phyloP scores from a whole-genome alignment of 2,113 vertebrate species.

The Plestiodon gilberti region DNA sequence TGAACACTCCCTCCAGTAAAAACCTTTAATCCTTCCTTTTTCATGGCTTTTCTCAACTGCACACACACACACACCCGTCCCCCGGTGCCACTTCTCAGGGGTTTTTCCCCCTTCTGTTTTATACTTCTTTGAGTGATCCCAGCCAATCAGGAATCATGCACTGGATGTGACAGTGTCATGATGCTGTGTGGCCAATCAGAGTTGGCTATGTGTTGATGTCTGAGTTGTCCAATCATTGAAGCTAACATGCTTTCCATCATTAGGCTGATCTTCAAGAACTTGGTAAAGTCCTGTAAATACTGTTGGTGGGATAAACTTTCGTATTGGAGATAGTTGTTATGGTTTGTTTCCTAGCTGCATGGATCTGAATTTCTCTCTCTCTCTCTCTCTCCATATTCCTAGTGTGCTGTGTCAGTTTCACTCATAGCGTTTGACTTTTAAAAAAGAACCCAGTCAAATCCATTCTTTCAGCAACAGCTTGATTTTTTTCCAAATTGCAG shows the following conservation, averaged over 20 bases:
- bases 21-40: background rate
- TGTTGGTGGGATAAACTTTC: background rate
- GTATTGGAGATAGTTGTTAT: too few relatives aligned
- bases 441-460: background rate
- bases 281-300: too few relatives aligned
- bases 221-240: background rate
- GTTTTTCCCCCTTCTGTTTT: background rate
- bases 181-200: background rate
- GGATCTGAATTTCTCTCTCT: background rate
- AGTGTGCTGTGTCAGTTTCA: background rate
- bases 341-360: background rate
- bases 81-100: slow-evolving; percentile 24
- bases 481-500: background rate
- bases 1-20: background rate
- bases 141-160: background rate
- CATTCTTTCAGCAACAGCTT: background rate
- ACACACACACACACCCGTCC: background rate
- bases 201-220: background rate
- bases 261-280: background rate
- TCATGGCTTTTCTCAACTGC: background rate
- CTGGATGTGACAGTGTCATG: background rate
- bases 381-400: background rate
- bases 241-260: background rate
- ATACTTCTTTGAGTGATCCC: slow-evolving; percentile 13
- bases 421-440: background rate